Evolutionary conservation across 2,113 vertebrate genomes (phyloP), one percentile per base, ranked within the genome.

Genomic region (Ammodytes dubius): DNA sequence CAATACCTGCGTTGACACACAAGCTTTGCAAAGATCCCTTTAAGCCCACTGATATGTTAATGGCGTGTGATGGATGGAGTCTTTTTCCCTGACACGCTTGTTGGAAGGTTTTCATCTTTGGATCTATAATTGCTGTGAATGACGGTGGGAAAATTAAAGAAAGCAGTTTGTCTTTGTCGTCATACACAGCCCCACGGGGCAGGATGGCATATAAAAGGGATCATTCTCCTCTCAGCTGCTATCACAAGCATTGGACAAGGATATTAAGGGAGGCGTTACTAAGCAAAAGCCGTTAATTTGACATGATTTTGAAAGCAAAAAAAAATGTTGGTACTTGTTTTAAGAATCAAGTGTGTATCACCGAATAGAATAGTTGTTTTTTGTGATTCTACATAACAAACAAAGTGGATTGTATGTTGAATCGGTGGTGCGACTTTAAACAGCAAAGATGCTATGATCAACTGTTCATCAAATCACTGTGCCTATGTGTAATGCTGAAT

Each of bases 241-340:
- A 66, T 87, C 90, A 70, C 57, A 83, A 56, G 73, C 56, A 82
- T 86, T 79, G 52, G 88, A 90, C 83, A 79, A 42, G 88, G 68
- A 9, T 78, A 15, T 81, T 73, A 66, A 27, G 46, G 47, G 53
- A 83, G 43, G 7, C 10, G 14, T 40, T 13, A 69, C 15, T 1
- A 50, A 78, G 60, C 77, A 65, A 3, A 15, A 69, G 27, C 17
- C 11, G 40, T 4, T 5, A 2, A 8, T 42, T 13, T 74, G 27
- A 39, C 5, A 12, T 9, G 13, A 27, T 39, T 35, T 11, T 12
- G 12, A 45, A 49, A 58, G 42, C 1, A 19, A 13, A 8, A 7
- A 50, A 17, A 17, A 47, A 39, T 35, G 27, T 0, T 15, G 8
- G 1, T 1, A n/a, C 9, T 27, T 27, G 40, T 46, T 37, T 11